Conservation (phyloP, 2,797 vertebrate genomes). For the Malacoraja senta region DNA sequence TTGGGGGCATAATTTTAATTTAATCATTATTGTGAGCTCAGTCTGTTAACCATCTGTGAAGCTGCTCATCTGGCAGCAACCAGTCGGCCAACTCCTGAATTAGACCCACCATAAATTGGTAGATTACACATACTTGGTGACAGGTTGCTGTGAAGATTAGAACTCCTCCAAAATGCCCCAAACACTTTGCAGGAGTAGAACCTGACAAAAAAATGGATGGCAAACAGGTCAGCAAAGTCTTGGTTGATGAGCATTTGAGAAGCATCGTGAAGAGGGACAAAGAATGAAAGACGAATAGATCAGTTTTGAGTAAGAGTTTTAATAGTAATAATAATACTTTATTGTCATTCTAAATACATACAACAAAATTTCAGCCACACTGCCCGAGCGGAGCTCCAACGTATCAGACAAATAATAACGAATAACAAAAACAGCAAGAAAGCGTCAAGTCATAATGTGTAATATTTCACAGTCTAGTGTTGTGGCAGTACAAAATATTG, state of each 20-base stretch:
- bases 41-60: neutral
- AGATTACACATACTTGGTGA: neutral
- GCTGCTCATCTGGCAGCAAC: conserved; percentile 2
- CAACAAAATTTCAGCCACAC: no score
- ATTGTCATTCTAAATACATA: no score
- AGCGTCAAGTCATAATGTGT: no score
- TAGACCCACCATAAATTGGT: conserved; percentile 15
- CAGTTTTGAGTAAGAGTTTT: neutral
- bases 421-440: no score
- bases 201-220: neutral
- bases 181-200: neutral
- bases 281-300: neutral
- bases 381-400: no score
- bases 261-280: neutral
- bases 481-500: no score
- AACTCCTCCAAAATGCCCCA: neutral
- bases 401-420: no score
- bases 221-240: neutral
- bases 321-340: no score
- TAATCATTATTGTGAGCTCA: neutral
- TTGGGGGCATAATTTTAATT: neutral
- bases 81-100: neutral
- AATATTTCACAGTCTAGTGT: no score
- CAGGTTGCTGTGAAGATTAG: neutral
- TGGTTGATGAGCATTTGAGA: neutral